Base-by-base conservation (phyloP, 2,113 vertebrate genomes). In the Acanthisitta chloris region DNA sequence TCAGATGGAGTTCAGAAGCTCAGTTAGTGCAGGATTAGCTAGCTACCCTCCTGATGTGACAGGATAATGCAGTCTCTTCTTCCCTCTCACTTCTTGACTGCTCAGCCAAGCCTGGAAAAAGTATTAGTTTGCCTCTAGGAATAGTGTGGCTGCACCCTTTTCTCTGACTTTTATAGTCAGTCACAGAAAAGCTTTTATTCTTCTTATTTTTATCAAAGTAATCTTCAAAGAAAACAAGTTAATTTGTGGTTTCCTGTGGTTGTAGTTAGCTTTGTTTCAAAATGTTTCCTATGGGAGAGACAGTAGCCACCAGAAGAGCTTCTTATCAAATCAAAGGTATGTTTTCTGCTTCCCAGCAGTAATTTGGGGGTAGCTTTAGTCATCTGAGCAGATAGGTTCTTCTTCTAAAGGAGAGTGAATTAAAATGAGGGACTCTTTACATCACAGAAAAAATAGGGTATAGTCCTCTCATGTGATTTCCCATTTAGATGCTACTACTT, bases 1-100 rank as follows among this genome's bases (percentile, higher is more conserved):
- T 81, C 62, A 67, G 76, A 78, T 87, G 77, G 49, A 79, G 83
- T 86, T 96, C 80, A 86, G 82, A 73, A 76, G 66, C 79, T 88
- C 81, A 51, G 65, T 83, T 94, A 94, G 79, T 18, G 4, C 38
- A 88, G 76, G 84, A 92, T 93, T 72, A 96, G 72, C 55, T 34
- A 20, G 31, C 36, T 72, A 57, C 40, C 46, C 65, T 84, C 48
- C 54, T 81, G 61, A 78, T 71, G 61, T 89, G 82, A 90, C 79
- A 90, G 57, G 33, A 38, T 94, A 92, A 84, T 93, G 81, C 72
- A 42, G 69, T 61, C 40, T 79, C 51, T 55, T 83, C 64, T 88
- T 23, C 45, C 4, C 24, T 70, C 74, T 79, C 52, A 7, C 33
- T 83, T 77, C 28, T 62, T 74, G 40, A 71, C 72, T 81, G 29